Evolutionary conservation across 2,113 vertebrate species (phyloP).

Genomic region (Tyto alba): DNA sequence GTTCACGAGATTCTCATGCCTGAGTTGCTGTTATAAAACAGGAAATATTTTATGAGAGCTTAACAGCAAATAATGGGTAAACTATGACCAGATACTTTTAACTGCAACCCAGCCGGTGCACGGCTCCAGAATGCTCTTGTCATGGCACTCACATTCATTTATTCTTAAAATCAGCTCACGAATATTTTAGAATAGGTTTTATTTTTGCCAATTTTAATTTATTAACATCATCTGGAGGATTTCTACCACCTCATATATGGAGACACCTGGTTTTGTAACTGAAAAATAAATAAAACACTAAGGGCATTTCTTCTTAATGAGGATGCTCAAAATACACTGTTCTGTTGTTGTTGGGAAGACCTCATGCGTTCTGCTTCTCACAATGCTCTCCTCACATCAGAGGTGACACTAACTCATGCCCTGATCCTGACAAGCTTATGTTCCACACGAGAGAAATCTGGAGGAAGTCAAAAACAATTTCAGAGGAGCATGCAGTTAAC

Average conservation of each 20-base stretch:
- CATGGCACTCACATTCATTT: background rate
- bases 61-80: background rate
- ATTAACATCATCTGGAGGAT: background rate
- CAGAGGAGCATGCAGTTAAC: background rate
- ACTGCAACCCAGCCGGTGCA: background rate
- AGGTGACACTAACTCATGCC: background rate
- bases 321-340: background rate
- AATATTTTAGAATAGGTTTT: background rate
- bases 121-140: background rate
- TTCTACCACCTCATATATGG: background rate
- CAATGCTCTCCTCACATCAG: background rate
- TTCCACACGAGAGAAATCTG: background rate
- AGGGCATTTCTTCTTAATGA: background rate
- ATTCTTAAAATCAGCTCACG: background rate
- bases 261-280: background rate
- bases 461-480: background rate
- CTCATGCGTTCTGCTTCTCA: background rate
- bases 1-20: slow-evolving; percentile 90
- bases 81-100: background rate
- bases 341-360: background rate
- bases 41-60: background rate
- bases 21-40: slow-evolving; percentile 78
- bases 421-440: background rate
- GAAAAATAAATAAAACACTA: background rate
- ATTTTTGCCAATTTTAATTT: background rate